Conservation (phyloP, 2,113 vertebrate species). For the Choloepus hoffmanni region DNA sequence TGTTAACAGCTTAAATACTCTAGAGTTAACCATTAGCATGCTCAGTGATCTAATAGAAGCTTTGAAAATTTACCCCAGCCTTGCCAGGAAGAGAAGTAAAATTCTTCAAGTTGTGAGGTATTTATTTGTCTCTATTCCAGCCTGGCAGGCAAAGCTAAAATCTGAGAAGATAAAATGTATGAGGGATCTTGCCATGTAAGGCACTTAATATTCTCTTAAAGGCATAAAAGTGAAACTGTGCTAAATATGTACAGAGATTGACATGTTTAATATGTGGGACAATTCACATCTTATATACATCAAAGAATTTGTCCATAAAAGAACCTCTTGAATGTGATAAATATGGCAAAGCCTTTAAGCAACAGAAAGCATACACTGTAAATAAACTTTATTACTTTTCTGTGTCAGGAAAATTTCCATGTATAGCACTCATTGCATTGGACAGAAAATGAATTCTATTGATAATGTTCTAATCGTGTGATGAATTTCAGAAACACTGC, state of each 20-base stretch:
- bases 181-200: conserved; percentile 45
- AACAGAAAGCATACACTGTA: conserved; percentile 72
- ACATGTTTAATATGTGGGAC: neutral
- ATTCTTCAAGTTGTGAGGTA: conserved; percentile 40
- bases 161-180: neutral
- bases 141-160: conserved; percentile 50
- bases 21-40: conserved; percentile 34
- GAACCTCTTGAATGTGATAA: conserved; percentile 56
- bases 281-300: neutral
- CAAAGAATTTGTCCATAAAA: conserved; percentile 56
- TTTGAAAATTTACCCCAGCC: conserved; percentile 46
- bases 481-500: conserved; percentile 61
- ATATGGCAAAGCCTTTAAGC: conserved; percentile 66
- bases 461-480: conserved; percentile 10
- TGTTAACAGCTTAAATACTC: conserved; percentile 1
- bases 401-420: conserved; percentile 48
- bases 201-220: conserved; percentile 68
- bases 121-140: conserved; percentile 33
- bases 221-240: conserved; percentile 45
- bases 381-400: conserved; percentile 69
- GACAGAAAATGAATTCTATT: conserved; percentile 59
- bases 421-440: conserved; percentile 57
- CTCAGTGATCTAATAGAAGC: conserved; percentile 41
- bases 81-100: conserved; percentile 62
- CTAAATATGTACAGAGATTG: conserved; percentile 1